phyloP scores from a whole-genome alignment of 2,113 vertebrate species.

The Calyptommatus sinebrachiatus region DNA sequence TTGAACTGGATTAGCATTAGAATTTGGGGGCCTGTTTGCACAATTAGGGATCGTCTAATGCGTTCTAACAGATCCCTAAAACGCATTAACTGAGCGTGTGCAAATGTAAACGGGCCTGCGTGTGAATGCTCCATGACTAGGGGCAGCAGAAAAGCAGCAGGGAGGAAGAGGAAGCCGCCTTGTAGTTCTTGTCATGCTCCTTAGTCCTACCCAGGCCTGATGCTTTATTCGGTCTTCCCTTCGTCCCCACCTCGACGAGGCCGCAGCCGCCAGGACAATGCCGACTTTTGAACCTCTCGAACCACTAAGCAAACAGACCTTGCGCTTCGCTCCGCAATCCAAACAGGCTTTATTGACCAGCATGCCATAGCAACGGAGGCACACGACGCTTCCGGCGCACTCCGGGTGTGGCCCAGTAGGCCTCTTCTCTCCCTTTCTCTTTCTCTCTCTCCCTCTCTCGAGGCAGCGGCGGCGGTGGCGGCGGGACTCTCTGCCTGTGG shows the following conservation, averaged over 20 bases:
- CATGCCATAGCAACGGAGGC: constrained; percentile 78
- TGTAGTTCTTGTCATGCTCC: no score
- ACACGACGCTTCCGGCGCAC: constrained; percentile 53
- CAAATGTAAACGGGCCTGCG: no score
- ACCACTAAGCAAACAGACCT: constrained; percentile 82
- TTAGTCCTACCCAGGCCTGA: no score
- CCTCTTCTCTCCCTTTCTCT: no score
- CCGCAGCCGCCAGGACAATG: constrained; percentile 70
- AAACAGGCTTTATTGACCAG: constrained; percentile 82
- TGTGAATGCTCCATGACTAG: no score
- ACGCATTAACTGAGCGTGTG: no score
- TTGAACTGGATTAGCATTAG: no score
- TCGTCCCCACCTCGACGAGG: background rate
- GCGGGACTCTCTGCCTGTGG: no score
- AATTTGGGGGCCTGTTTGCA: background rate
- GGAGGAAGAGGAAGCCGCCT: no score
- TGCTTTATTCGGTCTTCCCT: background rate
- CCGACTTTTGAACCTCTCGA: constrained; percentile 84
- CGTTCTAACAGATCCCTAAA: background rate
- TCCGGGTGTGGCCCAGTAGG: constrained; percentile 35
- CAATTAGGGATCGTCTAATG: background rate
- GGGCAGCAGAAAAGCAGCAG: no score
- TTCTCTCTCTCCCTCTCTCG: no score
- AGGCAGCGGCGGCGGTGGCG: no score
- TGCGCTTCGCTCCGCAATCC: constrained; percentile 74